phyloP scores from a whole-genome alignment of 1,140 invertebrate species.

The Drosophila nigrodunni region DNA sequence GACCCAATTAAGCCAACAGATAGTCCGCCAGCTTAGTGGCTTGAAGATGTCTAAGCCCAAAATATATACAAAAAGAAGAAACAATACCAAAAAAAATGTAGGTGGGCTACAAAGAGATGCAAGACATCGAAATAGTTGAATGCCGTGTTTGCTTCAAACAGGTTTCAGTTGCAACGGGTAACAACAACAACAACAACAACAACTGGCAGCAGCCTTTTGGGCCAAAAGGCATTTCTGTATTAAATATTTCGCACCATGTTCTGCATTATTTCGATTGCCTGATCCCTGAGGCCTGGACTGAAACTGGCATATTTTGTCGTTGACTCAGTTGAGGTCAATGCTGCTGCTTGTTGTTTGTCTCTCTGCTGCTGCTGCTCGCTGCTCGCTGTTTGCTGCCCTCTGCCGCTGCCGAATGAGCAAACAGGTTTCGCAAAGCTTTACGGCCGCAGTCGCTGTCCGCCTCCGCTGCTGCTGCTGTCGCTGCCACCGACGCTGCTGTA shows the following conservation, averaged over 20 bases:
- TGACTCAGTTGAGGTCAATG: constrained; percentile 81
- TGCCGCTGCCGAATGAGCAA: constrained; percentile 49
- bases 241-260: constrained; percentile 83
- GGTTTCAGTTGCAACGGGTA: constrained; percentile 36
- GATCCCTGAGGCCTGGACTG: constrained; percentile 36
- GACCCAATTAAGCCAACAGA: constrained; percentile 74
- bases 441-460: constrained; percentile 18
- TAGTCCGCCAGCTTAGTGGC: constrained; percentile 62
- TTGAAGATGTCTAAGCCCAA: constrained; percentile 38
- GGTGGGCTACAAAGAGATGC: constrained; percentile 33
- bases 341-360: constrained; percentile 37
- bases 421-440: constrained; percentile 60
- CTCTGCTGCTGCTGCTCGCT: neutral
- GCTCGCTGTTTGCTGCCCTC: constrained; percentile 2
- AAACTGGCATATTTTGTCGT: constrained; percentile 75
- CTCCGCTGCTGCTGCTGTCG: constrained; percentile 12
- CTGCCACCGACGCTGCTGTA: constrained; percentile 1
- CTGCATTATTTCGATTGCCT: constrained; percentile 79
- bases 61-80: neutral
- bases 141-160: constrained; percentile 21
- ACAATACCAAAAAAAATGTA: constrained; percentile 13
- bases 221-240: constrained; percentile 69
- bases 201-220: constrained; percentile 44
- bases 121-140: constrained; percentile 32
- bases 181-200: constrained; percentile 12